These are phyloP conservation scores for Lophius piscatorius DNA, from an alignment of 2,113 vertebrate species.

Conservation along the genomic window DNA sequence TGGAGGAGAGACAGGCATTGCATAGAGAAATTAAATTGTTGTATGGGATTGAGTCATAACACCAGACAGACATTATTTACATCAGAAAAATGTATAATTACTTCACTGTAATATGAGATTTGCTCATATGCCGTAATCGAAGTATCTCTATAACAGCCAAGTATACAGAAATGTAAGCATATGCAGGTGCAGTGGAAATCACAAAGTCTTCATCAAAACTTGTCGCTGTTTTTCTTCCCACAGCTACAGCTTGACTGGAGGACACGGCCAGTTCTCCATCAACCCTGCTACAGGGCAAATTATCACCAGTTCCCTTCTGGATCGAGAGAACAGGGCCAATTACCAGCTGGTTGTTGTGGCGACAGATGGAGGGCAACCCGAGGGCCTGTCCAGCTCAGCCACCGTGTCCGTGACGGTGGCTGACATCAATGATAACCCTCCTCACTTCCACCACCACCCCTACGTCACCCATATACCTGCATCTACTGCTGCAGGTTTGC, in stretches of 20 bases:
- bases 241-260: conserved; percentile 92
- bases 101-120: too few species aligned
- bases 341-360: conserved; percentile 94
- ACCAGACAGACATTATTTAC: too few species aligned
- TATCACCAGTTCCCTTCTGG: conserved; percentile 92
- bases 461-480: conserved; percentile 95
- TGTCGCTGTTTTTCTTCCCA: conserved; percentile 21
- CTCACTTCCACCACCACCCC: conserved; percentile 95
- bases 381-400: conserved; percentile 88
- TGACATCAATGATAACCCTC: conserved; percentile 96
- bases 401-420: conserved; percentile 87
- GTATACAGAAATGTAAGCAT: not conserved
- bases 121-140: too few species aligned
- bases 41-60: too few species aligned
- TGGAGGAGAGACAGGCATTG: too few species aligned
- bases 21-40: too few species aligned
- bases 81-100: too few species aligned
- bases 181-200: not conserved
- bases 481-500: conserved; percentile 86
- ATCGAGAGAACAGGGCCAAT: conserved; percentile 86
- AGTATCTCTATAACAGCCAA: too few species aligned
- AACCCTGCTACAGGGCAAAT: conserved; percentile 97
- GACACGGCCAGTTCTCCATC: conserved; percentile 93
- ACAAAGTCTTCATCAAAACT: not conserved
- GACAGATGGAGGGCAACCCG: conserved; percentile 86